A percentile compares a stretch with the other conserved stretches of the same genome.
These are phyloP conservation scores for Oxycera nigricornis DNA, from an alignment of 2,888 invertebrate species.

Conservation along the genomic window DNA sequence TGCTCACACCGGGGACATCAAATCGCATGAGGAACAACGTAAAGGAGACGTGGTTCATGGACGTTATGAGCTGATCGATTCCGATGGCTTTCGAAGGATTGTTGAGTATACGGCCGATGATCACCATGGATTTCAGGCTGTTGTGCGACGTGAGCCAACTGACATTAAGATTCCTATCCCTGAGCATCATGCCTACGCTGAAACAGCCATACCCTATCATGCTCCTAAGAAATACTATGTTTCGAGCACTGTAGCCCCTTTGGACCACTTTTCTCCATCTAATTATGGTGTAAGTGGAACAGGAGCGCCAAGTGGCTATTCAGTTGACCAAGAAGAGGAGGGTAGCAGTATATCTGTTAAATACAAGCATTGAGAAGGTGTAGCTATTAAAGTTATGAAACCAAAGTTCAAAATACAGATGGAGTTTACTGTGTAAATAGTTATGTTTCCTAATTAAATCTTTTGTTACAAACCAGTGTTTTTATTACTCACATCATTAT, in stretches of 20 bases:
- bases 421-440: background rate
- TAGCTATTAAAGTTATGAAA: background rate
- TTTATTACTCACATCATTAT: too few species aligned
- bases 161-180: conserved; percentile 36
- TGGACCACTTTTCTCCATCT: background rate
- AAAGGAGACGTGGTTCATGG: conserved; percentile 61
- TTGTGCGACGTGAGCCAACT: conserved; percentile 57
- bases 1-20: conserved; percentile 60
- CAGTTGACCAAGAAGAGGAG: background rate
- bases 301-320: too few species aligned
- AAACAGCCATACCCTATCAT: background rate
- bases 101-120: conserved; percentile 62
- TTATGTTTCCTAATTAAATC: background rate
- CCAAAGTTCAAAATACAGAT: background rate
- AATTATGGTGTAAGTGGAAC: background rate
- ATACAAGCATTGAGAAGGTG: background rate
- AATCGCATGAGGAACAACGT: conserved; percentile 60
- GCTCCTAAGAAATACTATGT: background rate
- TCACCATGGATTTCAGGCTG: conserved; percentile 62
- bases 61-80: conserved; percentile 59
- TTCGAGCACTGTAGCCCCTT: conserved; percentile 2
- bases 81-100: conserved; percentile 60
- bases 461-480: background rate
- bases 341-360: background rate
- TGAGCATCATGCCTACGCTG: conserved; percentile 47